Base-by-base conservation (phyloP, 2,113 vertebrate genomes). In the Ia io region DNA sequence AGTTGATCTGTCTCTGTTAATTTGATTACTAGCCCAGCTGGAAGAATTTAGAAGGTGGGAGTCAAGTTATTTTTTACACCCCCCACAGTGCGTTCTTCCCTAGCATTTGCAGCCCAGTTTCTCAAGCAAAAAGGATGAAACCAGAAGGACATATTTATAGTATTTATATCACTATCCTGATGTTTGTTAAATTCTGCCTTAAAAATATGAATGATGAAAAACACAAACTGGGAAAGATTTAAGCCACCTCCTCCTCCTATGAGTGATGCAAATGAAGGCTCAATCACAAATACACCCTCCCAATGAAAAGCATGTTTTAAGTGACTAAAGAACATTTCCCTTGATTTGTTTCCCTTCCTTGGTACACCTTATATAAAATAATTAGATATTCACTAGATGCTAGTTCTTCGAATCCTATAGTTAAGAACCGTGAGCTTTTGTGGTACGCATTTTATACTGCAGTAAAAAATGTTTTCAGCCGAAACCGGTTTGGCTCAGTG, bases 141-240 rank as follows among this genome's bases (percentile, higher is more conserved):
- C 18, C 30, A 8, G 42, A 6, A 96, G 8, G 51, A 84, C 61
- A 71, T 12, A 71, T 67, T 61, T 76, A 3, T 87, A 61, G 1
- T 90, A 28, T 10, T 78, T 78, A 77, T 1, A 56, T 83, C 79
- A 82, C 59, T 71, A 76, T 53, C 22, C 78, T 92, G 32, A n/a
- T 73, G 84, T 28, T 40, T 96, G 86, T 77, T 90, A 93, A 76
- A 95, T 84, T 85, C 69, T 92, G 51, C 37, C n/a, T 90, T 87
- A 71, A 37, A 90, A 77, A 86, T n/a, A 77, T 17, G 63, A 42
- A 82, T n/a, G 69, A 71, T n/a, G 53, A 70, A 77, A 84, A 94
- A 69, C 4, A 76, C 85, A 73, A 92, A 85, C 23, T 69, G 53
- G 61, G 82, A 85, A 94, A 90, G 9, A 90, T 42, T 92, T 49